These are phyloP conservation scores for Scolopax bukidnonensis DNA, from an alignment of 2,797 vertebrate species.

Conservation along the genomic window DNA sequence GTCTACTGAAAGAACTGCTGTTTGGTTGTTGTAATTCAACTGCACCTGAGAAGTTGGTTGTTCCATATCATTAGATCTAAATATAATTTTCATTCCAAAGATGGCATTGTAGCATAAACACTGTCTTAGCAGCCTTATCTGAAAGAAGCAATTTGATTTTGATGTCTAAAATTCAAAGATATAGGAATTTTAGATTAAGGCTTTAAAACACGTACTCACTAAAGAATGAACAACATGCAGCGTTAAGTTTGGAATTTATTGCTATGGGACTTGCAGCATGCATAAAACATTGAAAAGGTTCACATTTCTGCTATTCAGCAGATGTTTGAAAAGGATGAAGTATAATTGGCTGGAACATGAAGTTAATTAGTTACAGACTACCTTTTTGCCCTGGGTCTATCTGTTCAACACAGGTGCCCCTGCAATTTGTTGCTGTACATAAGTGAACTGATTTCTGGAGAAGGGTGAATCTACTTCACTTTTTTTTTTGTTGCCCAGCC, in stretches of 20 bases:
- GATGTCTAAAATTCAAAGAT: conserved; percentile 31
- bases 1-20: neutral
- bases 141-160: neutral
- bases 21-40: neutral
- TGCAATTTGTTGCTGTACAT: conserved; percentile 25
- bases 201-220: neutral
- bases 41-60: neutral
- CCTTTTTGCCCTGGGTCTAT: conserved; percentile 55
- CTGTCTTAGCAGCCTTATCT: neutral
- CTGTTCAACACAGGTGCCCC: neutral
- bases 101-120: neutral
- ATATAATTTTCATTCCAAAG: neutral
- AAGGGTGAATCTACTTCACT: neutral
- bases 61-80: neutral
- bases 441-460: conserved; percentile 33
- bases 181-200: neutral
- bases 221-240: conserved; percentile 12
- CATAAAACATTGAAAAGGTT: conserved; percentile 62
- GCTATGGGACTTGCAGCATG: conserved; percentile 50
- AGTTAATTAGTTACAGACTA: conserved; percentile 72
- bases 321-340: conserved; percentile 67
- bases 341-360: conserved; percentile 59
- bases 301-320: conserved; percentile 66
- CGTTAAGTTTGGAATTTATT: conserved; percentile 46
- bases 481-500: neutral